These are phyloP conservation scores for Megaceryle maxima DNA, from an alignment of 2,113 vertebrate species.

Conservation along the genomic window DNA sequence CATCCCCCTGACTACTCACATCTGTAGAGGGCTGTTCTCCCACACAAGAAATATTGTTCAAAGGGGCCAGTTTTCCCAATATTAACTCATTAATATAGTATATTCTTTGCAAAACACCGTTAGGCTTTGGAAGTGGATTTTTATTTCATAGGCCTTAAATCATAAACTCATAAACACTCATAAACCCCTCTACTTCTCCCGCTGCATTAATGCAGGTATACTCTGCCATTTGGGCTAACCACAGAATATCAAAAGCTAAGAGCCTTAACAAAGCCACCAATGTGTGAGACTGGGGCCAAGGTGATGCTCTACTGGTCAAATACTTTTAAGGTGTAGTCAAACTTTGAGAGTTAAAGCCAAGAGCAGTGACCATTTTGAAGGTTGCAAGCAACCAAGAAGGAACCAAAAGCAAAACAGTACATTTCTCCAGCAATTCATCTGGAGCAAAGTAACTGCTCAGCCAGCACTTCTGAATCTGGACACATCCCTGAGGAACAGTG, in stretches of 20 bases:
- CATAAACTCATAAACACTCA: slow-evolving; percentile 47
- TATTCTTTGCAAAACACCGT: neutral
- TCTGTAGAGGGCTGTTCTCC: neutral
- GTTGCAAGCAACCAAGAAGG: neutral
- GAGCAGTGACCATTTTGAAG: neutral
- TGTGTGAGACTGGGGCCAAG: neutral
- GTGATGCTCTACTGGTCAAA: neutral
- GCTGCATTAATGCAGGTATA: neutral
- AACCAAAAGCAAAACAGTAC: neutral
- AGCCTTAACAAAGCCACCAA: neutral
- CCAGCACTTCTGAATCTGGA: neutral
- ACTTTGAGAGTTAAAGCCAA: neutral
- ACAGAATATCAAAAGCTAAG: neutral
- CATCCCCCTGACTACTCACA: neutral
- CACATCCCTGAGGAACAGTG: neutral
- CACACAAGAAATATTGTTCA: slow-evolving; percentile 5
- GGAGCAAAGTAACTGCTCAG: neutral
- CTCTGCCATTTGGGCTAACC: neutral
- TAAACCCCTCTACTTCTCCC: slow-evolving; percentile 34
- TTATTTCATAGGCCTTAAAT: slow-evolving; percentile 38
- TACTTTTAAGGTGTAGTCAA: neutral
- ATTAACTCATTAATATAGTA: neutral
- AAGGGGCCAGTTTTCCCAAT: neutral
- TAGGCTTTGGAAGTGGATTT: slow-evolving; percentile 4
- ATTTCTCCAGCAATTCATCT: neutral